These are phyloP conservation scores for Idaea straminata DNA, from an alignment of 2,888 invertebrate genomes.

Conservation along the genomic window DNA sequence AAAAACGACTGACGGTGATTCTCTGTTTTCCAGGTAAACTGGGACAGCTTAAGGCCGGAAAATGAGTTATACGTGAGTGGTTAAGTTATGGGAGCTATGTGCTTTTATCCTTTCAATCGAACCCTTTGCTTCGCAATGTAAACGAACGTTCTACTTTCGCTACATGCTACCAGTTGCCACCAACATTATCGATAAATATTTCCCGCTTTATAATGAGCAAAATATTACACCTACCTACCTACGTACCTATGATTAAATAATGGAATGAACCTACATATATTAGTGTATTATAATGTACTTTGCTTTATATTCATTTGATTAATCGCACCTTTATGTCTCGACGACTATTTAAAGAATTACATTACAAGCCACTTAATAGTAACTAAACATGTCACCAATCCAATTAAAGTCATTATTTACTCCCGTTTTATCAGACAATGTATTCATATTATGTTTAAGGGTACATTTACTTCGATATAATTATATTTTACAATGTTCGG, in stretches of 20 bases:
- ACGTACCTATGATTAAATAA: background rate
- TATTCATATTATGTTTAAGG: background rate
- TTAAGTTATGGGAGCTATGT: conserved; percentile 47
- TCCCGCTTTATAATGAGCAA: conserved; percentile 22
- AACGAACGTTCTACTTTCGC: conserved; percentile 41
- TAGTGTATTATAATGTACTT: conserved; percentile 1
- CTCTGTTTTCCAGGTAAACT: conserved; percentile 78
- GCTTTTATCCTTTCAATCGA: conserved; percentile 47
- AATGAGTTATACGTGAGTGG: conserved; percentile 79
- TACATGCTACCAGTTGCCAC: conserved; percentile 34
- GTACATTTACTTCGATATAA: background rate
- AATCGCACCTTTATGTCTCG: background rate
- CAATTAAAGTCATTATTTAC: background rate
- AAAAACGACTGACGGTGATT: conserved; percentile 59
- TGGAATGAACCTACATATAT: conserved; percentile 2
- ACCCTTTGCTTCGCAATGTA: conserved; percentile 43
- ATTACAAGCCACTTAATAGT: background rate
- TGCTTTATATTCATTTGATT: conserved; percentile 1
- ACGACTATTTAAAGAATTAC: background rate
- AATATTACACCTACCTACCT: background rate
- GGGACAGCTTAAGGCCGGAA: conserved; percentile 80
- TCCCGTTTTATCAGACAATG: background rate
- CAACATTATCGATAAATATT: conserved; percentile 16
- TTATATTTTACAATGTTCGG: background rate
- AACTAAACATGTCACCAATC: background rate